These are phyloP conservation scores for Branchipolynoe longqiensis DNA, from an alignment of 2,888 invertebrate species.

Conservation along the genomic window DNA sequence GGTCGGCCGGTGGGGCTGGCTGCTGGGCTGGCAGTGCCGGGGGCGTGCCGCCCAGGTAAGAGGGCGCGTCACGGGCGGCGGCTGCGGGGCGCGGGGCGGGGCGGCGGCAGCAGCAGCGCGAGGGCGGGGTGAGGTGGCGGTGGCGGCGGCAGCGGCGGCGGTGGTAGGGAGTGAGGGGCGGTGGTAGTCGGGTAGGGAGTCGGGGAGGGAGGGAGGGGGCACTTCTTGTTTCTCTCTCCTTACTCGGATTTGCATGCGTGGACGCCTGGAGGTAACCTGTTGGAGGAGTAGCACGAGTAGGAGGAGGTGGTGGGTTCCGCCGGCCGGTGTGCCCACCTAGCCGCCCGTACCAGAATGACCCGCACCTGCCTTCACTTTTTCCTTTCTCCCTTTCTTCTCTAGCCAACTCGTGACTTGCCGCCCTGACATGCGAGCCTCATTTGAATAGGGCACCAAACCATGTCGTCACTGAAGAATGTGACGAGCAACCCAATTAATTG, in stretches of 20 bases:
- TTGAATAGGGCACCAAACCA: slow-evolving; percentile 56
- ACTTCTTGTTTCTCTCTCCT: background rate
- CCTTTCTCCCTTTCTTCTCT: slow-evolving; percentile 45
- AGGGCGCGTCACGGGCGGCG: background rate
- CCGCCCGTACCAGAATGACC: slow-evolving; percentile 48
- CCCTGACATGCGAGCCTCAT: slow-evolving; percentile 38
- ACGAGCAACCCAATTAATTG: slow-evolving; percentile 51
- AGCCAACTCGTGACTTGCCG: slow-evolving; percentile 42
- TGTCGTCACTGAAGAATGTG: slow-evolving; percentile 51
- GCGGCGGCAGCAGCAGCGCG: background rate
- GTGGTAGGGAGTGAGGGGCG: background rate
- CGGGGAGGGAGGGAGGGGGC: background rate
- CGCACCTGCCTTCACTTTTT: slow-evolving; percentile 39
- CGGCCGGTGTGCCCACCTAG: slow-evolving; percentile 5
- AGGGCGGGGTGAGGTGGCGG: background rate
- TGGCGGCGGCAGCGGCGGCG: background rate
- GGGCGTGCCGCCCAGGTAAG: background rate
- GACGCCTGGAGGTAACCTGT: slow-evolving; percentile 42
- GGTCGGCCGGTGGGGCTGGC: too few relatives aligned
- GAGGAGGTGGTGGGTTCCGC: too few relatives aligned
- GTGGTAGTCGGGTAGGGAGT: background rate
- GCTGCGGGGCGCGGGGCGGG: background rate
- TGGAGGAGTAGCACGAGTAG: too few relatives aligned
- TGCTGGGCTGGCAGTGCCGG: background rate
- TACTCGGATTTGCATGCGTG: background rate